Evolutionary conservation across 2,113 vertebrate species (phyloP).

Genomic region (Nycticryphes semicollaris): DNA sequence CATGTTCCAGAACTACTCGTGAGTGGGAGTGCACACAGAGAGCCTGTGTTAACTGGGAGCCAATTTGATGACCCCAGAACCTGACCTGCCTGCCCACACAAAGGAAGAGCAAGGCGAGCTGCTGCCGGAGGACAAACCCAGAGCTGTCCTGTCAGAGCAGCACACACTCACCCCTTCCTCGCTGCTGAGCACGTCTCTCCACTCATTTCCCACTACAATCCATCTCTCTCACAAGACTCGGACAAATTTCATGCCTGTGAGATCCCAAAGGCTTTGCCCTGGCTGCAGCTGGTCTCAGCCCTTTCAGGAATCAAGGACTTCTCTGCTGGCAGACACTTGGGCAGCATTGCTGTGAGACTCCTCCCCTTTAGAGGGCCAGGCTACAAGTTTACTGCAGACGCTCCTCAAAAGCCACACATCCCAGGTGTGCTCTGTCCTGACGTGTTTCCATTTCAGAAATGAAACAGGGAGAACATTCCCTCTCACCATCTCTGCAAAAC

Average conservation of each 20-base stretch:
- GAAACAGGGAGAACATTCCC: neutral
- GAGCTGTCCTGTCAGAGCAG: neutral
- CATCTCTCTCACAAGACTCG: neutral
- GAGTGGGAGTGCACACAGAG: neutral
- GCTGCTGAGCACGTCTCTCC: fast-evolving
- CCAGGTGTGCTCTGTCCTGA: neutral
- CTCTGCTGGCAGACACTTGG: fast-evolving
- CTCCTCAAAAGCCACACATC: fast-evolving
- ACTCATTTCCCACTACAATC: fast-evolving
- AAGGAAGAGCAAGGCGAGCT: neutral
- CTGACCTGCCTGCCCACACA: neutral
- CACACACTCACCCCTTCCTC: fast-evolving
- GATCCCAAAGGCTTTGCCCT: fast-evolving
- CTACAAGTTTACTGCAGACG: fast-evolving
- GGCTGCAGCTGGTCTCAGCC: too few species aligned
- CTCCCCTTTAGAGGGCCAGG: neutral
- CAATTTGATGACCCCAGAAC: neutral
- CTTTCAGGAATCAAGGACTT: neutral
- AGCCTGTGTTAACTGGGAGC: neutral
- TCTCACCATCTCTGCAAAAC: neutral
- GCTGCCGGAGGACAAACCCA: neutral
- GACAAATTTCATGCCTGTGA: fast-evolving
- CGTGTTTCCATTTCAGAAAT: fast-evolving
- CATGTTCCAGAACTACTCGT: fast-evolving
- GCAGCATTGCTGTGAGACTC: fast-evolving